Conservation (phyloP, 2,888 invertebrate genomes). For the Stegophylla sp. region DNA sequence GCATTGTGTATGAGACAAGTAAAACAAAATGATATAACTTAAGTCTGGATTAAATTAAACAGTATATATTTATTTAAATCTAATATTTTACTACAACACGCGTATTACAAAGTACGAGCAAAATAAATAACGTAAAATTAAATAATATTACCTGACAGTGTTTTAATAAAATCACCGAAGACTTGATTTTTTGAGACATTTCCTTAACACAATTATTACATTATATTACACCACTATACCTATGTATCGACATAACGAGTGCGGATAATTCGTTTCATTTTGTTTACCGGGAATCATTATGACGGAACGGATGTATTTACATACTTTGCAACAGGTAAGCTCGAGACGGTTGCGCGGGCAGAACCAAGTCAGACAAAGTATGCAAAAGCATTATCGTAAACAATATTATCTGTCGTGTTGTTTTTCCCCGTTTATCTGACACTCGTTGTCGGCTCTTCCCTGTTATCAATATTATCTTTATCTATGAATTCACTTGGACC, state of each 20-base stretch:
- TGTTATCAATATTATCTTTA: too few species aligned
- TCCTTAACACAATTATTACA: neutral
- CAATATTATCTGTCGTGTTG: too few species aligned
- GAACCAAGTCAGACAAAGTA: too few species aligned
- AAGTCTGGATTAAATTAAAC: neutral
- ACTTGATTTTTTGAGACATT: neutral
- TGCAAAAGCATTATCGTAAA: too few species aligned
- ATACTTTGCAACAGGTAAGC: neutral
- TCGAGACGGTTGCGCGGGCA: neutral
- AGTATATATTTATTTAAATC: neutral
- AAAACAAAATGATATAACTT: neutral
- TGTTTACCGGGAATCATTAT: too few species aligned
- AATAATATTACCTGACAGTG: neutral
- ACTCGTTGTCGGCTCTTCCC: too few species aligned
- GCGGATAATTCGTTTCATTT: too few species aligned
- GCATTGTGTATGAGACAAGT: too few species aligned
- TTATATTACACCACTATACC: neutral
- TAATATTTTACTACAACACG: slow-evolving; percentile 18
- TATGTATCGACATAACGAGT: too few species aligned
- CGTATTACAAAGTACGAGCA: neutral
- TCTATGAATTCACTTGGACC: too few species aligned
- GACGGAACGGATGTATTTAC: neutral
- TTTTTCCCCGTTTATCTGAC: too few species aligned
- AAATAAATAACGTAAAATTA: slow-evolving; percentile 19
- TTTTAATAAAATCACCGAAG: slow-evolving; percentile 1